phyloP scores from a whole-genome alignment of 2,797 vertebrate genomes.

The Neosilurus mollespiculum region DNA sequence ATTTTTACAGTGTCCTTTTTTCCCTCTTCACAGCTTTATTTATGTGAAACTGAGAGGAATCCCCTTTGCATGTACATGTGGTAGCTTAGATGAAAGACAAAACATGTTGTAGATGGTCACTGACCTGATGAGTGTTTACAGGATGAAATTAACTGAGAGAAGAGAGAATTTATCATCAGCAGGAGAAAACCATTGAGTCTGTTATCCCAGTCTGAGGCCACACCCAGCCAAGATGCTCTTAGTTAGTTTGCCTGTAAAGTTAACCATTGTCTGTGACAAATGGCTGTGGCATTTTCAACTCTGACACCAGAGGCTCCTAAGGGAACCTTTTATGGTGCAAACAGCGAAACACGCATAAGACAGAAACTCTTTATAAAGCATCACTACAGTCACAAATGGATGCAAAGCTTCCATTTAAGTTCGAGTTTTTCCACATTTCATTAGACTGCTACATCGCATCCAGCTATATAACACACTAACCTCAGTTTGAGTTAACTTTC shows the following conservation, averaged over 20 bases:
- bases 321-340: conserved; percentile 68
- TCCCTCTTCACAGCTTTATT: not conserved
- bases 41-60: not conserved
- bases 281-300: conserved; percentile 73
- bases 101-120: not conserved
- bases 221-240: conserved; percentile 64
- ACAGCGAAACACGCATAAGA: conserved; percentile 66
- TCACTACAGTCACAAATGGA: conserved; percentile 57
- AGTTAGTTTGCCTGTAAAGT: conserved; percentile 63
- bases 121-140: conserved; percentile 13
- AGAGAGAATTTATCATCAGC: not conserved
- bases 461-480: conserved; percentile 5
- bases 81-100: not conserved
- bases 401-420: conserved; percentile 47
- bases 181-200: conserved; percentile 44
- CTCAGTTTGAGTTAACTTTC: not conserved
- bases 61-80: not conserved
- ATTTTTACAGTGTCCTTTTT: not conserved
- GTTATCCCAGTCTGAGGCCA: conserved; percentile 61
- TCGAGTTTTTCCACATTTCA: conserved; percentile 38
- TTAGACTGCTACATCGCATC: conserved; percentile 10
- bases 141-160: not conserved
- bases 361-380: conserved; percentile 69
- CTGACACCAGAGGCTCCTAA: conserved; percentile 62
- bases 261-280: conserved; percentile 73